These are phyloP conservation scores for Tyrannus savana DNA, from an alignment of 2,113 vertebrate genomes.

Conservation along the genomic window DNA sequence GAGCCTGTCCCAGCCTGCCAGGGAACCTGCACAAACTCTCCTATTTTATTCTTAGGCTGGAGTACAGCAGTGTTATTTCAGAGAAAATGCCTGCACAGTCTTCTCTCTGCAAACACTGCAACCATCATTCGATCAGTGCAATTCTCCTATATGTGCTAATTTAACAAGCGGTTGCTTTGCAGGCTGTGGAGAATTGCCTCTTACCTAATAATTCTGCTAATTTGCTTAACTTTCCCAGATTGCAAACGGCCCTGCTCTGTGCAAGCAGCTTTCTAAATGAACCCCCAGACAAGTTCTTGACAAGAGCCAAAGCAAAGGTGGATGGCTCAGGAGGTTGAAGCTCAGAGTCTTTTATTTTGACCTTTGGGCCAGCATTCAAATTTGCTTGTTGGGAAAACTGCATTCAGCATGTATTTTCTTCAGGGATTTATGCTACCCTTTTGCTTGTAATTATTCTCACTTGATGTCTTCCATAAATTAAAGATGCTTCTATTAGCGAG, in stretches of 20 bases:
- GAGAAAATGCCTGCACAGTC: conserved; percentile 14
- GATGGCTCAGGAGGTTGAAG: neutral
- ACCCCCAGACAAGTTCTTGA: conserved; percentile 13
- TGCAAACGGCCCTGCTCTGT: conserved; percentile 29
- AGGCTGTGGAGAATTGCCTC: conserved; percentile 67
- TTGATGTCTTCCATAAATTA: conserved; percentile 57
- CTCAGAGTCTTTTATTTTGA: conserved; percentile 35
- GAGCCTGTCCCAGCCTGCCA: neutral
- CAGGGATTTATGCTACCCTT: conserved; percentile 39
- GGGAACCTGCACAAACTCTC: neutral
- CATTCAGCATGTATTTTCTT: conserved; percentile 35
- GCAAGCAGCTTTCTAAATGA: conserved; percentile 38
- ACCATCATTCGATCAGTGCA: neutral
- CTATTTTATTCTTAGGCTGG: neutral
- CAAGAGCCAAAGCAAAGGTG: neutral
- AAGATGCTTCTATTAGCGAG: conserved; percentile 41
- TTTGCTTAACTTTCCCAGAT: conserved; percentile 61
- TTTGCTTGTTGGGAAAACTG: conserved; percentile 32
- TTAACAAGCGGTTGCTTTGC: conserved; percentile 64
- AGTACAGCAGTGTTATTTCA: neutral
- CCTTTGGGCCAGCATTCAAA: conserved; percentile 45
- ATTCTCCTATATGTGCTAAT: conserved; percentile 58
- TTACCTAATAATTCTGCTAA: conserved; percentile 68
- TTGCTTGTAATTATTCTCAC: conserved; percentile 49
- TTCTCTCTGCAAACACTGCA: conserved; percentile 38